Evolutionary conservation across 2,888 invertebrate genomes (phyloP), one percentile per base, ranked within the genome.

Genomic region (Sphaeridia pumilis): DNA sequence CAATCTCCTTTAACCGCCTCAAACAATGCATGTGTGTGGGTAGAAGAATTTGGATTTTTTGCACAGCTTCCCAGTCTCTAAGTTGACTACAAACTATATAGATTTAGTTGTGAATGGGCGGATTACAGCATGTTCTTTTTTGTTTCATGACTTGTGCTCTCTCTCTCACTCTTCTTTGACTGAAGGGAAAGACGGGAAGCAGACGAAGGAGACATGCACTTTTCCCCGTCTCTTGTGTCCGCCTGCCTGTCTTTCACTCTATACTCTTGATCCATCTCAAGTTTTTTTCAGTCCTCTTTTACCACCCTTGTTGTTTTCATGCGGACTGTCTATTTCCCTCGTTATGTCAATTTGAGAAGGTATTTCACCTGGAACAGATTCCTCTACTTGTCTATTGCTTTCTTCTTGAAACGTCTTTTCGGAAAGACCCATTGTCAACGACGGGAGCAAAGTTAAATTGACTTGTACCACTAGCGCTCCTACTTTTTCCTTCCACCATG

Each of bases 131-230:
- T 17, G 12, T 2, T 47, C 36, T 24, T 36, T 17, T 35, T 17
- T 4, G n/a, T n/a, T 46, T 25, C 17, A 5, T 2, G n/a, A 20
- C 4, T 24, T 2, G 27, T 25, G n/a, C 46, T 46, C 31, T 28
- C 46, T 28, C 46, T 46, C 12, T 3, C 36, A 20, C 24, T 17
- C 48, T 28, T 25, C 46, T 25, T 28, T 34, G n/a, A n/a, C n/a
- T n/a, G 4, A 12, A 44, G 24, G 3, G 22, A 42, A 42, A 42
- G 3, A 42, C 17, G 24, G 38, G 20, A 38, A 5, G 38, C 5
- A 38, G 17, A 5, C 7, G 25, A 22, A 44, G 24, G 22, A 22
- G 4, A 26, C 28, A 17, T 44, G 2, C 25, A 25, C 24, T 7
- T 43, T 5, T 43, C 43, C 20, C 22, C 41, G n/a, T n/a, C n/a